Percentiles rank a stretch among this genome's conserved stretches.
phyloP scores from a whole-genome alignment of 2,888 invertebrate species.

The Sphaerophoria rueppellii region DNA sequence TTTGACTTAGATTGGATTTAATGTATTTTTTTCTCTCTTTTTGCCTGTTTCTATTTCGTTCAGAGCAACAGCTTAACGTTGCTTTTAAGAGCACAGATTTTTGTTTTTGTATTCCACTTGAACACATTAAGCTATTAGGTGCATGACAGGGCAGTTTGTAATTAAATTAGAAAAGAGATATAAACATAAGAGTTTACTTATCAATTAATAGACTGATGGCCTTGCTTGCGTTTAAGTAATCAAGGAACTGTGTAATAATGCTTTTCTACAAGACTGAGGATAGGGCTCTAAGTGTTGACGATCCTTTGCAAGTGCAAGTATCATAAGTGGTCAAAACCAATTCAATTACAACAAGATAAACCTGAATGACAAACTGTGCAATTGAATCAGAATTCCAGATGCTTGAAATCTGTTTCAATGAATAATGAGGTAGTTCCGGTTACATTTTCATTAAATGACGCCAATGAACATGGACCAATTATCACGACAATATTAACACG shows the following conservation, averaged over 20 bases:
- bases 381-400: no score
- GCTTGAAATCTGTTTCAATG: no score
- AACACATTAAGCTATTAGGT: conserved; percentile 33
- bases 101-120: neutral
- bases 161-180: conserved; percentile 21
- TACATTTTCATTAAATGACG: no score
- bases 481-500: no score
- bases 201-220: conserved; percentile 15
- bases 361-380: no score
- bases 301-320: no score
- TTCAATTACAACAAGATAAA: no score
- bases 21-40: conserved; percentile 24
- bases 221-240: neutral
- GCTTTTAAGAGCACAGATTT: conserved; percentile 17
- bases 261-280: no score
- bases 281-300: no score
- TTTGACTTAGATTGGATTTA: conserved; percentile 49
- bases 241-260: neutral
- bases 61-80: neutral
- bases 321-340: no score
- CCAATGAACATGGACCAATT: no score
- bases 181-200: conserved; percentile 16
- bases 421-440: no score
- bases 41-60: neutral
- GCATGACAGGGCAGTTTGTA: conserved; percentile 37